These are phyloP conservation scores for Phylloscopus trochilus DNA, from an alignment of 2,113 vertebrate species.

Conservation along the genomic window DNA sequence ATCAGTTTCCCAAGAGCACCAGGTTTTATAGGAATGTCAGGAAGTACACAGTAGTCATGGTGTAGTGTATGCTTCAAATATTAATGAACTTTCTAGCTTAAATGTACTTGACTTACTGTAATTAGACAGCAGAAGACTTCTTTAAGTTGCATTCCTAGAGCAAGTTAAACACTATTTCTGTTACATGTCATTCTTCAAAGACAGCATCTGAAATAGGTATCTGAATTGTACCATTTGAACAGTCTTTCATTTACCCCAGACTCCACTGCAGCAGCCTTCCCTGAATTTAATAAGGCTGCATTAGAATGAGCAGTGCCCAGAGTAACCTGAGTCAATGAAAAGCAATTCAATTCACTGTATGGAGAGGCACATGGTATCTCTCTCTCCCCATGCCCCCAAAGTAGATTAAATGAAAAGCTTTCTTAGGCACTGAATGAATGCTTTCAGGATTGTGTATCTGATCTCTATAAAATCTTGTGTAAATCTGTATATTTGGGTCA, in stretches of 20 bases:
- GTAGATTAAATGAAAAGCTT: not conserved
- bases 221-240: not conserved
- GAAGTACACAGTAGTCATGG: not conserved
- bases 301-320: conserved; percentile 6
- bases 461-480: not conserved
- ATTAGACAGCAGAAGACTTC: conserved; percentile 5
- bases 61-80: not conserved
- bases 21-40: not conserved
- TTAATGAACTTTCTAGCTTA: conserved; percentile 15
- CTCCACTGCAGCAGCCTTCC: not conserved
- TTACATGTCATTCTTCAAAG: conserved; percentile 39
- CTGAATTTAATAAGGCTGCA: conserved; percentile 27
- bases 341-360: conserved; percentile 27
- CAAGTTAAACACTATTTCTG: conserved; percentile 8
- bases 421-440: not conserved
- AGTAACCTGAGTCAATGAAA: conserved; percentile 33
- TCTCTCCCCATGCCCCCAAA: not conserved
- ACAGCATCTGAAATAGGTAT: not conserved
- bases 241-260: not conserved
- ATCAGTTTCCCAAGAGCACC: not conserved
- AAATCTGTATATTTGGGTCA: not conserved
- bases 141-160: not conserved
- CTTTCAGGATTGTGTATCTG: not conserved
- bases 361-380: not conserved
- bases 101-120: conserved; percentile 4